Evolutionary conservation across 2,888 invertebrate genomes (phyloP).

Genomic region (Drosophila picticornis): DNA sequence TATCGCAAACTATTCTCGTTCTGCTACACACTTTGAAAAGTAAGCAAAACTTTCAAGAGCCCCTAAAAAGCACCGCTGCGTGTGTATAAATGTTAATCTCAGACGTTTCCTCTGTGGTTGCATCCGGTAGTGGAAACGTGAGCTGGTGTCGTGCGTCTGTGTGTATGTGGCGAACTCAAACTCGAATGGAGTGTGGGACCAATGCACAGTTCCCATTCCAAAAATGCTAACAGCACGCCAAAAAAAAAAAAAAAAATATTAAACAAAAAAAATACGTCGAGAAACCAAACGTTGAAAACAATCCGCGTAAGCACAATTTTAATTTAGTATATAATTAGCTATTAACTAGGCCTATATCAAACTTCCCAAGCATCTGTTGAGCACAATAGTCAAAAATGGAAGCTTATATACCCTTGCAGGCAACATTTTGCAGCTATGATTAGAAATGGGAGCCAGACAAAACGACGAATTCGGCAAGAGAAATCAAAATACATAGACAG

Average conservation of each 20-base stretch:
- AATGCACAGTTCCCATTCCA: constrained; percentile 51
- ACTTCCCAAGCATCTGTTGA: constrained; percentile 65
- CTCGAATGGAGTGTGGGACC: constrained; percentile 53
- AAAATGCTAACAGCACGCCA: constrained; percentile 68
- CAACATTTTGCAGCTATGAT: background rate
- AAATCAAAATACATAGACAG: background rate
- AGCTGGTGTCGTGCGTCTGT: constrained; percentile 26
- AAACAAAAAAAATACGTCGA: constrained; percentile 20
- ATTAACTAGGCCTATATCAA: constrained; percentile 62
- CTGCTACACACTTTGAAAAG: constrained; percentile 6
- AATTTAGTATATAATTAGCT: constrained; percentile 72
- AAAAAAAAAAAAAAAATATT: background rate
- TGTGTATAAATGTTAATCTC: constrained; percentile 1
- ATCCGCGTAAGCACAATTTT: constrained; percentile 80
- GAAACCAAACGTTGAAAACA: constrained; percentile 54
- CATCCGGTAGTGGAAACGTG: constrained; percentile 22
- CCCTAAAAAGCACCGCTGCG: constrained; percentile 1
- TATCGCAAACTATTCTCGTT: constrained; percentile 17
- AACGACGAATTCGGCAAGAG: background rate
- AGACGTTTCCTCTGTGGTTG: constrained; percentile 18
- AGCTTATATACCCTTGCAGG: constrained; percentile 29
- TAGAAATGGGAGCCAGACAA: background rate
- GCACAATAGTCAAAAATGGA: constrained; percentile 56
- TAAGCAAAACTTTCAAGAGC: constrained; percentile 75
- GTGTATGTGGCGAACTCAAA: constrained; percentile 35